phyloP scores from a whole-genome alignment of 2,888 invertebrate species.

The Pegoplata infirma region DNA sequence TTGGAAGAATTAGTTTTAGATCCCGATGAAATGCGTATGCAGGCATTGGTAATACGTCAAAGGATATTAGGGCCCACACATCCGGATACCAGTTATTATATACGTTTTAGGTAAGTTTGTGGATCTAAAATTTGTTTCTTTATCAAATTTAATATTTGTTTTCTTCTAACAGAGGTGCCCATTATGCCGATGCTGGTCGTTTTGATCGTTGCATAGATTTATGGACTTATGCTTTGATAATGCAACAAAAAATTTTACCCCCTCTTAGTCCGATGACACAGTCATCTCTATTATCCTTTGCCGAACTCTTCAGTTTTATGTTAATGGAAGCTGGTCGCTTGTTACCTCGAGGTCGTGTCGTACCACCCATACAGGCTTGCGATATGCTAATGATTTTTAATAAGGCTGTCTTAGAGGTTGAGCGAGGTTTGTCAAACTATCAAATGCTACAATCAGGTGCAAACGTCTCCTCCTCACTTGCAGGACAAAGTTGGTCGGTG shows the following conservation, averaged over 20 bases:
- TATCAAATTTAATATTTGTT: too few relatives aligned
- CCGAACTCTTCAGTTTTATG: conserved; percentile 97
- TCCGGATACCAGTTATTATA: conserved; percentile 98
- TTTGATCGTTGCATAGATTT: conserved; percentile 94
- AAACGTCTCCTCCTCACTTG: conserved; percentile 51
- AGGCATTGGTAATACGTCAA: conserved; percentile 93
- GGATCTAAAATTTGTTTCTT: too few relatives aligned
- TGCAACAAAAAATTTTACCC: conserved; percentile 95
- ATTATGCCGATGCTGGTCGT: conserved; percentile 96
- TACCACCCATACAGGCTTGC: conserved; percentile 88
- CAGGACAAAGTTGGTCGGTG: conserved; percentile 69
- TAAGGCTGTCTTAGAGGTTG: conserved; percentile 88
- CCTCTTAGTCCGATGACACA: conserved; percentile 97
- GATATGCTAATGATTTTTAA: conserved; percentile 91
- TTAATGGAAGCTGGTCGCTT: conserved; percentile 90
- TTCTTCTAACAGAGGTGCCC: conserved; percentile 83
- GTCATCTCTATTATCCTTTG: conserved; percentile 94
- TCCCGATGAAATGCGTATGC: conserved; percentile 98
- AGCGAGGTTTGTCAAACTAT: conserved; percentile 76
- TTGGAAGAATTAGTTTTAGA: conserved; percentile 93
- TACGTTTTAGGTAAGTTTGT: conserved; percentile 84
- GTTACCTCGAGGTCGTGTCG: conserved; percentile 84
- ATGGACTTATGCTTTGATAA: conserved; percentile 98
- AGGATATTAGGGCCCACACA: conserved; percentile 94
- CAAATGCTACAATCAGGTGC: conserved; percentile 56